Evolutionary conservation across 2,113 vertebrate species (phyloP).

Genomic region (Zingel zingel): DNA sequence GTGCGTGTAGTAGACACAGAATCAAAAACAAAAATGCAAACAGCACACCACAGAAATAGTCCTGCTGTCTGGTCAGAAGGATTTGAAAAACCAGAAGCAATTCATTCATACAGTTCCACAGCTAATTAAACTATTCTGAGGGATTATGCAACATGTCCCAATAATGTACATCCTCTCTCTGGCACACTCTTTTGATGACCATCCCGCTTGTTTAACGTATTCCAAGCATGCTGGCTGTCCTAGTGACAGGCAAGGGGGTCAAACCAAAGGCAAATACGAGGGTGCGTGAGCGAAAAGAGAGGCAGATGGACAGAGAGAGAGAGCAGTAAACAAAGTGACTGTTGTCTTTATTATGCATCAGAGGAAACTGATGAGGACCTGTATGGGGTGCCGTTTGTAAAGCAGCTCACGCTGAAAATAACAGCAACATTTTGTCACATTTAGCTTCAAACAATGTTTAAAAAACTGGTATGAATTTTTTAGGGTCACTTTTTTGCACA

Average conservation of each 20-base stretch:
- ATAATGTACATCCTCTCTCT: constrained; percentile 28
- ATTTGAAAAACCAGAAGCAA: constrained; percentile 2
- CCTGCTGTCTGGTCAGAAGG: constrained; percentile 24
- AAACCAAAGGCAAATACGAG: constrained; percentile 55
- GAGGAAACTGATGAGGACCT: constrained; percentile 57
- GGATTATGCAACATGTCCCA: constrained; percentile 55
- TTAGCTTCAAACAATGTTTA: no score
- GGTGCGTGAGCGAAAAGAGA: constrained; percentile 26
- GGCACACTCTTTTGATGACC: constrained; percentile 29
- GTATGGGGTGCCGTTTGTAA: no score
- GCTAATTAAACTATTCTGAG: constrained; percentile 47
- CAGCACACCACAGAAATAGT: constrained; percentile 15
- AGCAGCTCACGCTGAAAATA: no score
- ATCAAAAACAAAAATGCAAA: constrained; percentile 33
- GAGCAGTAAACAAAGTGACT: constrained; percentile 51
- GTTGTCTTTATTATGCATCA: constrained; percentile 65
- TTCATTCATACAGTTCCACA: constrained; percentile 37
- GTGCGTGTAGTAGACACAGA: not conserved
- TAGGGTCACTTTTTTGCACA: no score
- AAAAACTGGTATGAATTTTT: no score
- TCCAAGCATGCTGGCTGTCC: constrained; percentile 25
- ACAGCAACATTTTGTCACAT: no score
- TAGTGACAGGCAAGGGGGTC: constrained; percentile 53
- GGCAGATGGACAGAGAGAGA: not conserved
- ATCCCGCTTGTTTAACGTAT: constrained; percentile 40